These are phyloP conservation scores for Marcusenius ussheri DNA, from an alignment of 2,113 vertebrate genomes.

Conservation along the genomic window DNA sequence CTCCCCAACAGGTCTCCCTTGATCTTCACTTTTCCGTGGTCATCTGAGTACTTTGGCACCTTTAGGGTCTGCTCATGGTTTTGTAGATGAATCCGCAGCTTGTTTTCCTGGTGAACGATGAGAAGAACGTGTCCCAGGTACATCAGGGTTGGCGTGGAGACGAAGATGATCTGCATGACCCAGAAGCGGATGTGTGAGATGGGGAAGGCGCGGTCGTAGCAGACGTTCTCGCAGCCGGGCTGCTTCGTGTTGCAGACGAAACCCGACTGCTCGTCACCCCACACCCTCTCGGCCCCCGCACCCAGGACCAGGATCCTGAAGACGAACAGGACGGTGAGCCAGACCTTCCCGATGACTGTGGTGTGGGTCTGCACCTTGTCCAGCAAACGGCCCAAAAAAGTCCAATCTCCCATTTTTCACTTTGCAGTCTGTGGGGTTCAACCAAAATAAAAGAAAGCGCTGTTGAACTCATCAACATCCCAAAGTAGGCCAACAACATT, in stretches of 20 bases:
- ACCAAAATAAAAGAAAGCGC: background rate
- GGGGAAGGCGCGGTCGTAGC: slow-evolving; percentile 75
- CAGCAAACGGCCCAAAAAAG: slow-evolving; percentile 65
- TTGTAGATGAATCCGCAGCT: slow-evolving; percentile 58
- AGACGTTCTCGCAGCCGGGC: slow-evolving; percentile 73
- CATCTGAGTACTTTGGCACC: slow-evolving; percentile 59
- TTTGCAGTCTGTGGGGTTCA: background rate
- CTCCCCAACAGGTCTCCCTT: slow-evolving; percentile 73
- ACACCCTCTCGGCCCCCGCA: slow-evolving; percentile 53
- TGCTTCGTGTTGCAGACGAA: slow-evolving; percentile 78
- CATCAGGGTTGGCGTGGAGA: slow-evolving; percentile 74
- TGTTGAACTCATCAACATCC: background rate
- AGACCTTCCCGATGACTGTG: slow-evolving; percentile 68
- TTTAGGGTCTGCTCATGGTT: slow-evolving; percentile 45
- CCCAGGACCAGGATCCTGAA: slow-evolving; percentile 75
- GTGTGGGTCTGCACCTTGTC: slow-evolving; percentile 73
- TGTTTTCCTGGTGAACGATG: slow-evolving; percentile 69
- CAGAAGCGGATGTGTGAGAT: slow-evolving; percentile 80
- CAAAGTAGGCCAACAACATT: background rate
- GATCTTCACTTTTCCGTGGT: slow-evolving; percentile 70
- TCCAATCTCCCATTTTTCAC: slow-evolving; percentile 57
- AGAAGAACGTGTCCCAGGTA: slow-evolving; percentile 75
- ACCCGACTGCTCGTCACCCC: slow-evolving; percentile 69
- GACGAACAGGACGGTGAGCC: slow-evolving; percentile 76
- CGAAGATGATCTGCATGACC: slow-evolving; percentile 78